These are phyloP conservation scores for Pharmacophagus antenor DNA, from an alignment of 2,888 invertebrate genomes.

Conservation along the genomic window DNA sequence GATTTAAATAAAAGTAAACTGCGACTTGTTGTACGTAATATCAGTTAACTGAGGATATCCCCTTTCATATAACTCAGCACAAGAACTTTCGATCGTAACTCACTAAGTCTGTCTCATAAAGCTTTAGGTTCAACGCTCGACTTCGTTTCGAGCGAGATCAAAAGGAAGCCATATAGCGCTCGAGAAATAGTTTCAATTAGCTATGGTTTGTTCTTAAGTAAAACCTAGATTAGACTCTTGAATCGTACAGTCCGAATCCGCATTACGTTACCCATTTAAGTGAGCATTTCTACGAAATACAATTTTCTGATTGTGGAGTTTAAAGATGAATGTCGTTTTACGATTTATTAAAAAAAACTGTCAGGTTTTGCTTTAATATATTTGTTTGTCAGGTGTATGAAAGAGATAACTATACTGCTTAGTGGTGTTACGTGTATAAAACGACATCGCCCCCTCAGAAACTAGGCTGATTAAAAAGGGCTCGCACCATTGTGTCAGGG, in stretches of 20 bases:
- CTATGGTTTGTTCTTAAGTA: slow-evolving; percentile 39
- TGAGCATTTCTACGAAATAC: neutral
- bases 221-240: slow-evolving; percentile 38
- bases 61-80: slow-evolving; percentile 21
- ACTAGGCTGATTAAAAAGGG: no score
- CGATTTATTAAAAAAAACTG: neutral
- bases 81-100: slow-evolving; percentile 31
- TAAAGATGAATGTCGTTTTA: neutral
- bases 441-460: no score
- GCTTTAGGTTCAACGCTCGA: slow-evolving; percentile 29
- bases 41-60: slow-evolving; percentile 18
- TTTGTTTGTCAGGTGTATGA: no score
- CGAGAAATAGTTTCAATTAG: slow-evolving; percentile 55
- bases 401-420: no score
- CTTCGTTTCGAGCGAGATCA: slow-evolving; percentile 35
- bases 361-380: neutral
- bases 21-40: slow-evolving; percentile 7
- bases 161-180: slow-evolving; percentile 47
- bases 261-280: neutral
- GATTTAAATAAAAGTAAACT: neutral
- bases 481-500: no score
- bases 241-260: slow-evolving; percentile 22
- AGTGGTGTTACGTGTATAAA: no score
- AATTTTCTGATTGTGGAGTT: neutral
- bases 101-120: slow-evolving; percentile 30